Evolutionary conservation across 2,888 invertebrate genomes (phyloP).

Genomic region (Aelia acuminata): DNA sequence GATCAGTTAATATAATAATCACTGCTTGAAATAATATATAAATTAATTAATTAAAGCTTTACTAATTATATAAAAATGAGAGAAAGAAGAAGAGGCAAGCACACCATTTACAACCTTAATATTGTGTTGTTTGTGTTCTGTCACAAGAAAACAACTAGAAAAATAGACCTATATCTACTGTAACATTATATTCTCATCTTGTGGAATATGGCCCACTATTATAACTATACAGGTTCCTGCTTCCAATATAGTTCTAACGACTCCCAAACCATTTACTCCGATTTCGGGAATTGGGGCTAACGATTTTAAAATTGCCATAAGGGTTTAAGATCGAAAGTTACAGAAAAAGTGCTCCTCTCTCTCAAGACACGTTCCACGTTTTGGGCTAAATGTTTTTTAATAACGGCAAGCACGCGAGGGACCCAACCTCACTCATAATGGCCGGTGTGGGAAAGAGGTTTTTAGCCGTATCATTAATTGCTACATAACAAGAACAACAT

Average conservation of each 20-base stretch:
- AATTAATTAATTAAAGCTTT: no score
- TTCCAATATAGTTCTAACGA: slow-evolving; percentile 23
- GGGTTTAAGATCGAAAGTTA: slow-evolving; percentile 29
- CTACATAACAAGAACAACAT: neutral
- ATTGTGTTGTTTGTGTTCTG: neutral
- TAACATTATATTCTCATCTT: slow-evolving; percentile 29
- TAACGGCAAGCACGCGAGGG: slow-evolving; percentile 27
- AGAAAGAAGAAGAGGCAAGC: neutral
- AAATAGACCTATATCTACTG: neutral
- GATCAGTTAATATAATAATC: no score
- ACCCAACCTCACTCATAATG: neutral
- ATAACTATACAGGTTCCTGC: neutral
- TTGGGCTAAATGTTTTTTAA: slow-evolving; percentile 31
- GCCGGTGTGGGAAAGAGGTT: slow-evolving; percentile 51
- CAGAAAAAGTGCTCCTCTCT: neutral
- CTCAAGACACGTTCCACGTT: neutral
- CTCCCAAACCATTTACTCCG: neutral
- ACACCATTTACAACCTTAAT: neutral
- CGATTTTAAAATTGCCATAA: slow-evolving; percentile 18
- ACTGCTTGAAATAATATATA: no score
- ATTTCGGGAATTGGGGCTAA: slow-evolving; percentile 22
- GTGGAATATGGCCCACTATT: neutral
- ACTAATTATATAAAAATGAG: no score
- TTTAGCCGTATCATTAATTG: slow-evolving; percentile 55
- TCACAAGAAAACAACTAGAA: neutral